Conservation (phyloP, 2,113 vertebrate genomes). For the Edolisoma coerulescens region DNA sequence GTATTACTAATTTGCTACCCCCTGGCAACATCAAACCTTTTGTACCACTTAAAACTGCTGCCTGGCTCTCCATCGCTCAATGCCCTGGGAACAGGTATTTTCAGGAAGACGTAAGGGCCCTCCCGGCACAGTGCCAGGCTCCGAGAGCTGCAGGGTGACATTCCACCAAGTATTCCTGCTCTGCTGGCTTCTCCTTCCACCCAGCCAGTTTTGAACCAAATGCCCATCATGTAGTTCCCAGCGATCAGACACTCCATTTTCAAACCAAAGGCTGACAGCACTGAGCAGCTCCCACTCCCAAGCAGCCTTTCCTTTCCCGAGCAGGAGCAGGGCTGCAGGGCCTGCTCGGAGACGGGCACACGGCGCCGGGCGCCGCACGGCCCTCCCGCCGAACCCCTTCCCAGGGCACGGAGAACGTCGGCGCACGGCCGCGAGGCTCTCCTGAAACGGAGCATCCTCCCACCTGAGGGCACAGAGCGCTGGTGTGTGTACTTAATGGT, state of each 20-base stretch:
- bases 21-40: not conserved
- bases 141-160: fast-evolving
- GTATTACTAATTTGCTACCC: not conserved
- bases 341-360: not conserved
- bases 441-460: fast-evolving
- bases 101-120: fast-evolving
- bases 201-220: not conserved
- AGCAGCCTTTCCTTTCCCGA: not conserved
- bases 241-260: fast-evolving
- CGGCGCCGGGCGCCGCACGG: fast-evolving
- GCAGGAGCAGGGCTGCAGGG: not conserved
- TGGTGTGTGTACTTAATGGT: fast-evolving
- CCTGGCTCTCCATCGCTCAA: not conserved
- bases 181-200: not conserved
- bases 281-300: not conserved
- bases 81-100: not conserved
- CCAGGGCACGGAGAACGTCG: fast-evolving
- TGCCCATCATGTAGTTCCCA: not conserved
- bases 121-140: fast-evolving
- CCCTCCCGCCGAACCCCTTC: fast-evolving
- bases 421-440: not conserved
- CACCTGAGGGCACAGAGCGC: fast-evolving
- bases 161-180: fast-evolving
- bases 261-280: fast-evolving
- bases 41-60: no score